phyloP scores from a whole-genome alignment of 2,797 vertebrate genomes.

The Poeciliopsis turneri region DNA sequence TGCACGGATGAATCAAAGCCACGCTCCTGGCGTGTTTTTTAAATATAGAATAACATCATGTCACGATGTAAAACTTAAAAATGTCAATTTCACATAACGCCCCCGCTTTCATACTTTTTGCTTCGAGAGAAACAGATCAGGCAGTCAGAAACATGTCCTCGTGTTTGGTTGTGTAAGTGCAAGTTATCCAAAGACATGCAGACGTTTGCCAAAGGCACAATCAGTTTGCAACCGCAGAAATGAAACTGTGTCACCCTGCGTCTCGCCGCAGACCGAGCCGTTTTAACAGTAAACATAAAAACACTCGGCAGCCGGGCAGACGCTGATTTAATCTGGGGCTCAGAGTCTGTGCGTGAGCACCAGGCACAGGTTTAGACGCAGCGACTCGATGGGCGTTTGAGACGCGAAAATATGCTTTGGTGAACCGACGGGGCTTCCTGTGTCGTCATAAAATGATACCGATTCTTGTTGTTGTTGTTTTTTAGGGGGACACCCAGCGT shows the following conservation, averaged over 20 bases:
- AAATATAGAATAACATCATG: background rate
- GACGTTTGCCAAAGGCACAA: background rate
- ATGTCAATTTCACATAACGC: background rate
- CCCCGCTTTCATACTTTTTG: background rate
- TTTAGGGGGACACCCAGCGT: conserved; percentile 30
- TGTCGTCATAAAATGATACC: background rate
- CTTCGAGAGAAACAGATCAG: background rate
- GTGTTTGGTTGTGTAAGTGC: background rate
- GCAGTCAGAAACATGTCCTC: background rate
- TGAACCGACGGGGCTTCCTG: background rate
- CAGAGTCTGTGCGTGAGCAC: background rate
- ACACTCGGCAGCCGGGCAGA: background rate
- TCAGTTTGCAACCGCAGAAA: conserved; percentile 3
- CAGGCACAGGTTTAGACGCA: background rate
- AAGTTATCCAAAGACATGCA: background rate
- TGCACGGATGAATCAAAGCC: background rate
- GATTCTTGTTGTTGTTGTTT: background rate
- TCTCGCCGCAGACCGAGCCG: background rate
- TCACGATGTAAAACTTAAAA: background rate
- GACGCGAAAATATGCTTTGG: background rate
- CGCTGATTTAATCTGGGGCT: background rate
- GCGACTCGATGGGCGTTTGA: background rate
- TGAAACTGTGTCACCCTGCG: background rate
- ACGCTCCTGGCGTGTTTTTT: background rate
- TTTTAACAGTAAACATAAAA: background rate